Evolutionary conservation across 2,113 vertebrate species (phyloP).

Genomic region (Ornithorhynchus anatinus): DNA sequence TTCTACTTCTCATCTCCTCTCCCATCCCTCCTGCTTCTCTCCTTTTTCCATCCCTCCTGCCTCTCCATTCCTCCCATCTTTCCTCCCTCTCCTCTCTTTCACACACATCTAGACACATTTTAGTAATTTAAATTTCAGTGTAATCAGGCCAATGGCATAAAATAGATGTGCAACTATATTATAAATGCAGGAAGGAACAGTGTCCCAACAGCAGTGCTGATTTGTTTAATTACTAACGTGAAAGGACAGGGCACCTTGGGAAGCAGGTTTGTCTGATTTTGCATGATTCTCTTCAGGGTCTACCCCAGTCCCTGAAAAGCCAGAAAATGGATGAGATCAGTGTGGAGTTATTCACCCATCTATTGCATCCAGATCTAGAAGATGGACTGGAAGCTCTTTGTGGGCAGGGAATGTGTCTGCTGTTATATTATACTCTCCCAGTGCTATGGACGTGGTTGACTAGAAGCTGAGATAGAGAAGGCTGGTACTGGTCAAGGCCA

Average conservation of each 20-base stretch:
- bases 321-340: neutral
- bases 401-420: too few species aligned
- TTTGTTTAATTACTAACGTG: neutral
- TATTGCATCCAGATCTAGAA: neutral
- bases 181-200: neutral
- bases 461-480: too few species aligned
- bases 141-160: neutral
- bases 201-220: neutral
- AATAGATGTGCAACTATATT: neutral
- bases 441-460: too few species aligned
- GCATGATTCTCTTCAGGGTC: rapidly evolving
- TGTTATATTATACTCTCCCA: too few species aligned
- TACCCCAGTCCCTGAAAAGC: rapidly evolving
- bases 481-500: too few species aligned
- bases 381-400: rapidly evolving
- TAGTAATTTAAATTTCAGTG: neutral
- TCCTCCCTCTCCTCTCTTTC: neutral
- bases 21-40: too few species aligned
- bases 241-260: neutral
- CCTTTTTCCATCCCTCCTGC: neutral
- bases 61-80: neutral
- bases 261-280: neutral
- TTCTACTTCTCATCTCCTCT: neutral
- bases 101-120: neutral
- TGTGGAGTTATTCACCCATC: too few species aligned